These are phyloP conservation scores for Drosophila cardini DNA, from an alignment of 1,140 invertebrate genomes.

Conservation along the genomic window DNA sequence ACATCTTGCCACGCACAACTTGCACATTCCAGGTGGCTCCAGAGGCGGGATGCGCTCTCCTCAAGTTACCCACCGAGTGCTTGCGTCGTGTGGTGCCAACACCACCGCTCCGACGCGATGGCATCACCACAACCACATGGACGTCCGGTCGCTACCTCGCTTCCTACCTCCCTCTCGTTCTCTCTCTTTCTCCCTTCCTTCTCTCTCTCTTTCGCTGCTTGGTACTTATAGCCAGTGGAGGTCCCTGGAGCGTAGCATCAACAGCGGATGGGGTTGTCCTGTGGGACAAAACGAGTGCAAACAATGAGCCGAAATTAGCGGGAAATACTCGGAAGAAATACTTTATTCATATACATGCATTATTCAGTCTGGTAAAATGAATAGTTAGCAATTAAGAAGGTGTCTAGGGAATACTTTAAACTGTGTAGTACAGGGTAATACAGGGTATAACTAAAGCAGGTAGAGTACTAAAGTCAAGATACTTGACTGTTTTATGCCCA, in stretches of 20 bases:
- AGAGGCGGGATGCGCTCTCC: conserved; percentile 88
- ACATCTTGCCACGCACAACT: conserved; percentile 92
- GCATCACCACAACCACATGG: conserved; percentile 70
- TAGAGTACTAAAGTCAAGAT: too few species aligned
- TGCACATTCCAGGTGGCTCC: conserved; percentile 90
- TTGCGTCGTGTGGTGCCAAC: conserved; percentile 85
- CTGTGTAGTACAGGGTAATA: too few species aligned
- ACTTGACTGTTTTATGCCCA: too few species aligned
- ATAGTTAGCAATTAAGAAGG: too few species aligned
- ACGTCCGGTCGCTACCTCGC: conserved; percentile 3
- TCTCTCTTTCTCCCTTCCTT: too few species aligned
- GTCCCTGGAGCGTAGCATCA: background rate
- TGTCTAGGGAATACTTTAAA: too few species aligned
- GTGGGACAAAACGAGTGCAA: too few species aligned
- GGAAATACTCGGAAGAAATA: background rate
- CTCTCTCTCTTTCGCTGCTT: too few species aligned
- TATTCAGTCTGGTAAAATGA: too few species aligned
- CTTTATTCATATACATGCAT: background rate
- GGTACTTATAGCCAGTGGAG: background rate
- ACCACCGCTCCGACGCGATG: conserved; percentile 81
- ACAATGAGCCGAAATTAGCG: background rate
- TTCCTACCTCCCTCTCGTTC: background rate
- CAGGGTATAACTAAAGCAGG: too few species aligned
- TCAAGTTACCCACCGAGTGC: conserved; percentile 86
- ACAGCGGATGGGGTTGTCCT: too few species aligned